These are phyloP conservation scores for Formica aserva DNA, from an alignment of 2,888 invertebrate genomes.

Conservation along the genomic window DNA sequence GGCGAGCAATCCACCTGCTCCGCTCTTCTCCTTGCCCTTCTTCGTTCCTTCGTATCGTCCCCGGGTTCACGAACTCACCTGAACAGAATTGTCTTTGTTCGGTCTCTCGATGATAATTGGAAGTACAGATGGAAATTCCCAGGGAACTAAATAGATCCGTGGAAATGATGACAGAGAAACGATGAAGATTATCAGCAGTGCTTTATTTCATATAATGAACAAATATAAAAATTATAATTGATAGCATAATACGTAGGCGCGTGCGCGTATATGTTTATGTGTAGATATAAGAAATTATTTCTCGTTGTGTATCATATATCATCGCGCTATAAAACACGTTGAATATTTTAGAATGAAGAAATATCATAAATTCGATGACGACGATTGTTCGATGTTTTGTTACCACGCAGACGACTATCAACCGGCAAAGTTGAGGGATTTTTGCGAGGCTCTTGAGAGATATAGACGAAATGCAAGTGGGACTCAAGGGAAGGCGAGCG, in stretches of 20 bases:
- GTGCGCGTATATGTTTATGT: no score
- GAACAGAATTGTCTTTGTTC: constrained; percentile 37
- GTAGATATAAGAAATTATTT: not conserved
- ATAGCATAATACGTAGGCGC: not conserved
- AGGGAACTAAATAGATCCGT: constrained; percentile 39
- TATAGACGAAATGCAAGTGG: not conserved
- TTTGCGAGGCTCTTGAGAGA: constrained; percentile 26
- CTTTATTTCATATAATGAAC: not conserved
- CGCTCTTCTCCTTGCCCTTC: constrained; percentile 22
- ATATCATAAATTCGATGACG: not conserved
- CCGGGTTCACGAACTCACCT: constrained; percentile 35
- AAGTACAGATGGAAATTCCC: constrained; percentile 40
- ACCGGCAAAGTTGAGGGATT: constrained; percentile 47
- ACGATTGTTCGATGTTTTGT: not conserved
- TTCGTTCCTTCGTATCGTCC: constrained; percentile 20
- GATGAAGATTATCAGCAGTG: not conserved
- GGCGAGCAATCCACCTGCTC: constrained; percentile 39
- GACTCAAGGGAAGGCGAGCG: constrained; percentile 21
- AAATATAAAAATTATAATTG: not conserved
- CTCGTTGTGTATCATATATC: not conserved
- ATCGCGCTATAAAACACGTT: not conserved
- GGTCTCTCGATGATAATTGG: constrained; percentile 69
- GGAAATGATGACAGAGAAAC: not conserved
- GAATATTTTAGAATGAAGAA: not conserved
- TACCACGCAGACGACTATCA: constrained; percentile 14